Conservation (phyloP, 1,140 invertebrate species). For the Heterodera schachtii region DNA sequence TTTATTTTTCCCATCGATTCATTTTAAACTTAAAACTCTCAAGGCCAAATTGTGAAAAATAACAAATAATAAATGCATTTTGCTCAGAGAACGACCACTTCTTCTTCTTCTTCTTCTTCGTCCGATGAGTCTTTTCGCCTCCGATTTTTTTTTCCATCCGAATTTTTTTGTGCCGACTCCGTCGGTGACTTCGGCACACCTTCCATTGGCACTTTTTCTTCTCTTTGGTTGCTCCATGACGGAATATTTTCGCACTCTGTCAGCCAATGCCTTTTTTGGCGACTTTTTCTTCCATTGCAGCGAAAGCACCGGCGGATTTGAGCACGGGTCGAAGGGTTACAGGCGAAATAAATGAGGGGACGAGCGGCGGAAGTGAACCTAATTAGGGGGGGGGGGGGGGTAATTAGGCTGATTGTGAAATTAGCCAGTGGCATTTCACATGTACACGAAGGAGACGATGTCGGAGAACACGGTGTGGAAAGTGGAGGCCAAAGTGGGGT, state of each 20-base stretch:
- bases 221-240: not conserved
- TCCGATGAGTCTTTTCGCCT: not conserved
- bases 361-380: conserved; percentile 63
- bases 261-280: not conserved
- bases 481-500: conserved; percentile 55
- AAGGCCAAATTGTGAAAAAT: too few species aligned
- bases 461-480: conserved; percentile 61
- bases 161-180: not conserved
- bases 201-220: not conserved
- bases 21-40: too few species aligned
- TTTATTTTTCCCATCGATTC: too few species aligned
- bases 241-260: not conserved
- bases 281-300: not conserved
- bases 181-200: not conserved
- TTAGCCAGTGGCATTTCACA: not conserved
- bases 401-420: too few species aligned
- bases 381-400: not conserved
- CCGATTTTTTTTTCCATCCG: not conserved
- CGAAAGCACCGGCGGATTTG: conserved; percentile 34
- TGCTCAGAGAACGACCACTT: conserved; percentile 4
- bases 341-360: conserved; percentile 56
- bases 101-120: not conserved
- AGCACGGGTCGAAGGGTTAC: conserved; percentile 53
- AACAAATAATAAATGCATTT: too few species aligned
- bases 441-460: conserved; percentile 42